Base-by-base conservation (phyloP, 1,140 invertebrate species). In the Bacillus rossius region DNA sequence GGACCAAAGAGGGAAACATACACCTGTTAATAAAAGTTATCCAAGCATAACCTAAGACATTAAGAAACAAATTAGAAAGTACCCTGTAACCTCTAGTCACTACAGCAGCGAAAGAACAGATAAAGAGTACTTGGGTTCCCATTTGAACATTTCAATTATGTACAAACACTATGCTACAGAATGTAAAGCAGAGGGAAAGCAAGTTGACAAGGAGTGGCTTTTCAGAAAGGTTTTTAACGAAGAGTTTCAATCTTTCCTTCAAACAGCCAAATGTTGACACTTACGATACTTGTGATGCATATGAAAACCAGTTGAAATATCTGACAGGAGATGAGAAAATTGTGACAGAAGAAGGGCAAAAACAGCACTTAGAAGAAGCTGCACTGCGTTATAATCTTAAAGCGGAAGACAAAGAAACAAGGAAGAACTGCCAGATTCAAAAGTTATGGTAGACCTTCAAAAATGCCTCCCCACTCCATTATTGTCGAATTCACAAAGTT, bases 251-350 rank as follows among this genome's bases (percentile, higher is more conserved):
- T 37, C 40, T 55, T 17, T 7, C 10, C 40, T 55, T 55, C 20
- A 42, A 55, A n/a, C 29, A 20, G 20, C 38, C 53, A 20, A 52
- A 29, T 45, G 8, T 22, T 20, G 51, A 50, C 40, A 59, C 50
- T 25, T 55, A 51, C 55, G 51, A 59, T 59, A 34, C 37, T 42
- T 59, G 51, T 59, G 57, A 55, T 20, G 42, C n/a, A 25, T 59
- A 42, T 34, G 29, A 42, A 41, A 34, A 37, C 34, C 25, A 41
- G 50, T 7, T 55, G 48, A 37, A 51, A 22, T 16, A 51, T 26
- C 20, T 29, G 16, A 23, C 49, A 16, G n/a, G 25, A 23, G 25
- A 16, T 26, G 49, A 51, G 16, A 51, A 22, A 22, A 26, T 22
- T 51, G 43, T 25, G 50, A 57, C 50, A 57, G 50, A 20, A 20